Evolutionary conservation across 2,113 vertebrate genomes (phyloP).

Genomic region (Tinamus guttatus): DNA sequence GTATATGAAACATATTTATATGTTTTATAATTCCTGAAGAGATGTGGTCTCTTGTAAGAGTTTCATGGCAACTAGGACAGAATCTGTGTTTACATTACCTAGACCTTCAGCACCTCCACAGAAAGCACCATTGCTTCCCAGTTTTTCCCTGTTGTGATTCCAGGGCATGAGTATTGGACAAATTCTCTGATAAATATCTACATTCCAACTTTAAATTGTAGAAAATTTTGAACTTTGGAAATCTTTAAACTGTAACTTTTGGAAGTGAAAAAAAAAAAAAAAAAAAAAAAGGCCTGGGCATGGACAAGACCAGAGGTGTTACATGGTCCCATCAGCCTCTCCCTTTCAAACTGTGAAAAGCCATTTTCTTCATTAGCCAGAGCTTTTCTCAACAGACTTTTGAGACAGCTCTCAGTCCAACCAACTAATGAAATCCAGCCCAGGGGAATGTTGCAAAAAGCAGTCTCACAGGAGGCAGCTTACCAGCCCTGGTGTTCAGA

Average conservation of each 20-base stretch:
- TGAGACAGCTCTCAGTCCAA: not conserved
- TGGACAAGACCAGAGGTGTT: accelerated
- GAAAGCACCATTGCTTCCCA: not conserved
- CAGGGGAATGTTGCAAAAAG: not conserved
- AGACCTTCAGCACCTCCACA: not conserved
- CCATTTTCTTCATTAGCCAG: not conserved
- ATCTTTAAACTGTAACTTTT: not conserved
- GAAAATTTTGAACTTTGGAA: not conserved
- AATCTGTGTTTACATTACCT: accelerated
- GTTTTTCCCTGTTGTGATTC: not conserved
- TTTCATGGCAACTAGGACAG: not conserved
- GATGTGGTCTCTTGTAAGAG: not conserved
- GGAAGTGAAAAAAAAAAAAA: not conserved
- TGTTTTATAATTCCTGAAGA: not conserved
- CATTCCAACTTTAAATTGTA: not conserved
- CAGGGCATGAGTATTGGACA: not conserved
- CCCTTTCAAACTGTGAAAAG: not conserved
- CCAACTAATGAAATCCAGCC: not conserved
- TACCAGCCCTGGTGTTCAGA: not conserved
- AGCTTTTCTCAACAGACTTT: not conserved
- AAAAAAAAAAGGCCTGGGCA: not conserved
- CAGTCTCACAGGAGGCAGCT: accelerated
- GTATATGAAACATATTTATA: not conserved
- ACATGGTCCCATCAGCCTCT: accelerated
- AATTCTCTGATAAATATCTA: not conserved